Base-by-base conservation (phyloP, 2,113 vertebrate species). In the Drymodes brunneopygia region DNA sequence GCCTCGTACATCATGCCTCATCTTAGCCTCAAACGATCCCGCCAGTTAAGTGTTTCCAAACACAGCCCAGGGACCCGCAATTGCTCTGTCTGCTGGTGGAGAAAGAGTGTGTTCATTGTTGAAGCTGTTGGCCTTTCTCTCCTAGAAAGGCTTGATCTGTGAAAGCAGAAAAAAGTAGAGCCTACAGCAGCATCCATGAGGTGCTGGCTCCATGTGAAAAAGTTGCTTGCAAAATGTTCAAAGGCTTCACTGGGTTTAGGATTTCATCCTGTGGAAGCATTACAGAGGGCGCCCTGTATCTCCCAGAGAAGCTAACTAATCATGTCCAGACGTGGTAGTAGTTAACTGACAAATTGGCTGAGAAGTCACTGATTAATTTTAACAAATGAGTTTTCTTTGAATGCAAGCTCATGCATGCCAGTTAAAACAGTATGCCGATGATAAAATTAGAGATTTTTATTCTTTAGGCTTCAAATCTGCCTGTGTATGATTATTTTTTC, bases 281-380 rank as follows among this genome's bases (percentile, higher is more conserved):
- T 86, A 13, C 40, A 84, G 84, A 90, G 81, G 71, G 33, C 45
- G 79, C n/a, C 2, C 15, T 62, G 23, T 65, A 35, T 95, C 64
- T 86, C 47, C 58, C 51, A 80, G 56, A 56, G 67, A 90, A 71
- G 40, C 51, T 81, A 58, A 78, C 50, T 90, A 47, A 81, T 94
- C 54, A 6, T 66, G 54, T 66, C 66, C 72, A 86, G 78, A n/a
- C 50, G 38, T 73, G 64, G 70, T 72, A 28, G 56, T 51, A 77
- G 71, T 90, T 73, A 77, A 51, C 42, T 70, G 82, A 92, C 82
- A 93, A 62, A 88, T 81, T 71, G 67, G 21, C 44, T 51, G 75
- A 95, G 66, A 88, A 93, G 58, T 83, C 20, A 14, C 22, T 90
- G 74, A 70, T 92, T 92, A 95, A 81, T 95, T 97, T 94, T 94